A percentile compares a stretch with the other conserved stretches of the same genome.
Conservation (phyloP, 1,140 invertebrate species). For the Gryllus bimaculatus region DNA sequence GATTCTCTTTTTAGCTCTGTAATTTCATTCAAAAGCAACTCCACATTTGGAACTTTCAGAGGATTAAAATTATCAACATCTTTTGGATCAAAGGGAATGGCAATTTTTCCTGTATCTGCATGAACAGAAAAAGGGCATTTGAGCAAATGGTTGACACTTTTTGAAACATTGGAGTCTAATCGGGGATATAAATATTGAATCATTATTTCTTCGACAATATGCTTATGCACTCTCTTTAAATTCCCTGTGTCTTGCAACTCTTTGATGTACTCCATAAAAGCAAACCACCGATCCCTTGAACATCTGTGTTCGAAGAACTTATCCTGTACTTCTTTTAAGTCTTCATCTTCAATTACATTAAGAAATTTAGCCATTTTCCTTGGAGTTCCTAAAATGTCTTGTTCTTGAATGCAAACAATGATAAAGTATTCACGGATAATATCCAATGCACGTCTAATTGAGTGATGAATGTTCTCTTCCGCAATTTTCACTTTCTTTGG, state of each 20-base stretch:
- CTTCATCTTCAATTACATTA: slow-evolving; percentile 59
- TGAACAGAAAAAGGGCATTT: slow-evolving; percentile 98
- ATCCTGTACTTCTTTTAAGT: slow-evolving; percentile 43
- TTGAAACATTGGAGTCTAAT: slow-evolving; percentile 91
- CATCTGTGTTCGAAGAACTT: slow-evolving; percentile 34
- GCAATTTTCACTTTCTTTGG: slow-evolving; percentile 67
- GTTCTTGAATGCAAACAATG: slow-evolving; percentile 58
- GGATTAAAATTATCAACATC: slow-evolving; percentile 67
- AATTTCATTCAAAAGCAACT: slow-evolving; percentile 53
- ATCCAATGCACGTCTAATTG: slow-evolving; percentile 54
- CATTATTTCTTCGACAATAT: slow-evolving; percentile 70
- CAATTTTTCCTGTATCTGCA: slow-evolving; percentile 93
- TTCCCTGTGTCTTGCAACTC: slow-evolving; percentile 24
- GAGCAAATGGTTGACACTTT: slow-evolving; percentile 92
- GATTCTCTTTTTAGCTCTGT: slow-evolving; percentile 51
- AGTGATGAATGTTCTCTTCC: slow-evolving; percentile 62
- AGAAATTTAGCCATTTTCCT: slow-evolving; percentile 56
- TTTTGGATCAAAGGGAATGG: slow-evolving; percentile 71
- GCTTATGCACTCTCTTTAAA: slow-evolving; percentile 36
- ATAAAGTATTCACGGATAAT: slow-evolving; percentile 63
- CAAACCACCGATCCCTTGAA: slow-evolving; percentile 47
- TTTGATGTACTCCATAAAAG: slow-evolving; percentile 36
- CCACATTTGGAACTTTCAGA: slow-evolving; percentile 57
- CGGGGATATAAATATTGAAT: slow-evolving; percentile 83
- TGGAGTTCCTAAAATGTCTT: slow-evolving; percentile 62